Percentiles rank a stretch among this genome's conserved stretches.
Evolutionary conservation across 2,888 invertebrate species (phyloP).

Genomic region (Zhuqinia jingwanae): DNA sequence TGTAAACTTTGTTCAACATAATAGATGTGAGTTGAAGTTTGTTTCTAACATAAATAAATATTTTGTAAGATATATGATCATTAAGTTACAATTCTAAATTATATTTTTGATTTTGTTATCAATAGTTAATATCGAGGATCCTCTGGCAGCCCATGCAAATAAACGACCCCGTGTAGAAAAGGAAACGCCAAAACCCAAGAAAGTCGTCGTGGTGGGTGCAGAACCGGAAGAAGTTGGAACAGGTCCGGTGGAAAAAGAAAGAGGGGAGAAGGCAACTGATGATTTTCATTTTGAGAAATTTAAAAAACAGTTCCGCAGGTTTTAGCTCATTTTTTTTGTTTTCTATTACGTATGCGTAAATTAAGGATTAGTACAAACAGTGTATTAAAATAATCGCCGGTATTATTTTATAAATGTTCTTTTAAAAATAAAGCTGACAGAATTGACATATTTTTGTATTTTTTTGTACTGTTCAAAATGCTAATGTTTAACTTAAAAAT

Average conservation of each 20-base stretch:
- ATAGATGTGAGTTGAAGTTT: constrained; percentile 89
- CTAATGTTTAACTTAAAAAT: background rate
- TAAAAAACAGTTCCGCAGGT: constrained; percentile 96
- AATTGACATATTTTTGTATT: too few relatives aligned
- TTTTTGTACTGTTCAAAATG: background rate
- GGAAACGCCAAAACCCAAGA: constrained; percentile 83
- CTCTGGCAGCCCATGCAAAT: constrained; percentile 82
- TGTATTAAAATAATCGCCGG: too few relatives aligned
- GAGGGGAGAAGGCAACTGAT: constrained; percentile 95
- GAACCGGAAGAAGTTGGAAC: constrained; percentile 79
- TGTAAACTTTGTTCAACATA: constrained; percentile 98
- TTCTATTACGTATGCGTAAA: constrained; percentile 7
- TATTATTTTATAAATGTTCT: too few relatives aligned
- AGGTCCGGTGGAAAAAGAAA: constrained; percentile 81
- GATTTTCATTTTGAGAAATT: constrained; percentile 98
- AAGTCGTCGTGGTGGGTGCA: constrained; percentile 79
- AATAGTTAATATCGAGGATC: constrained; percentile 92
- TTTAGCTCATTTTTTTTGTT: constrained; percentile 82
- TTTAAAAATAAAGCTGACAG: too few relatives aligned
- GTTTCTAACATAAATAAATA: too few relatives aligned
- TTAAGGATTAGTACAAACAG: too few relatives aligned
- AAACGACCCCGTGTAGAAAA: constrained; percentile 81
- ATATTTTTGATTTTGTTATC: background rate
- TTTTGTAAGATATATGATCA: too few relatives aligned
- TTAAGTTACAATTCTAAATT: background rate